Percentiles rank a stretch among this genome's conserved stretches.
phyloP scores from a whole-genome alignment of 2,113 vertebrate genomes.

The Mugil cephalus region DNA sequence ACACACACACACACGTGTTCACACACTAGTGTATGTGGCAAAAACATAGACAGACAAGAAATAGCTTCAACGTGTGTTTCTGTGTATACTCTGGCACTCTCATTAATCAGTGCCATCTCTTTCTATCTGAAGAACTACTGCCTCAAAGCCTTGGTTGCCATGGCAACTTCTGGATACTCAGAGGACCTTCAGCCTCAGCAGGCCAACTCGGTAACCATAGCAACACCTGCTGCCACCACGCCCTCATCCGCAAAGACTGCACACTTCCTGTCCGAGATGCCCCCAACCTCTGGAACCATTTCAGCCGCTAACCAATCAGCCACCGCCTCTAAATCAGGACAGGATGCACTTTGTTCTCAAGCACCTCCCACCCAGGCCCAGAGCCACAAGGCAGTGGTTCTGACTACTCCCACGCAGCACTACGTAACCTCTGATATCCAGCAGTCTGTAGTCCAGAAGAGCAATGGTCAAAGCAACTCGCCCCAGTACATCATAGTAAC shows the following conservation, averaged over 20 bases:
- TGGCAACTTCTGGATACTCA: constrained; percentile 91
- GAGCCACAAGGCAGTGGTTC: constrained; percentile 80
- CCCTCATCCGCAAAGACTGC: constrained; percentile 76
- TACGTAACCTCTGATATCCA: constrained; percentile 78
- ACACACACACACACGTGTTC: not conserved
- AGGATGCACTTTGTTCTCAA: constrained; percentile 72
- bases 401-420: constrained; percentile 77
- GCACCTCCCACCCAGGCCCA: constrained; percentile 61
- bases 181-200: constrained; percentile 90
- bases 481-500: constrained; percentile 94
- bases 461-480: constrained; percentile 79
- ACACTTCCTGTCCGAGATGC: constrained; percentile 87
- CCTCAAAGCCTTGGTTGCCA: constrained; percentile 79
- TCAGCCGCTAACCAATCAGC: constrained; percentile 60
- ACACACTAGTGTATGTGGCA: constrained; percentile 4
- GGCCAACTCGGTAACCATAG: constrained; percentile 81
- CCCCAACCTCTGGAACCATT: constrained; percentile 69
- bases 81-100: constrained; percentile 15
- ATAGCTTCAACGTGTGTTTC: constrained; percentile 3
- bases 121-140: constrained; percentile 59
- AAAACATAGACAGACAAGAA: not conserved
- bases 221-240: constrained; percentile 75
- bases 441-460: constrained; percentile 73
- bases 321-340: constrained; percentile 60
- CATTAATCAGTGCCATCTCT: constrained; percentile 39